These are phyloP conservation scores for Aphis craccivora DNA, from an alignment of 1,140 invertebrate genomes.

Conservation along the genomic window DNA sequence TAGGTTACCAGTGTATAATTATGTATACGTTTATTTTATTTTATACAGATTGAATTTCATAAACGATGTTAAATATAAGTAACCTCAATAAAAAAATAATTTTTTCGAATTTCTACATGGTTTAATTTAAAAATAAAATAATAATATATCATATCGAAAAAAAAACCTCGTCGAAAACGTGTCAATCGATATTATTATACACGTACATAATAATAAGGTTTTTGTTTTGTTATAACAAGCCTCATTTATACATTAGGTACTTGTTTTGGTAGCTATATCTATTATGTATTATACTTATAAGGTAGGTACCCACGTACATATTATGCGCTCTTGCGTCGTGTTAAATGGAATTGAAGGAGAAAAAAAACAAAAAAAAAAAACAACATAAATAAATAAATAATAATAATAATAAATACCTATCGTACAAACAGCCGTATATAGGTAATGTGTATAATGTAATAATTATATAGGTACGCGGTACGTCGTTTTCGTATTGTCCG, in stretches of 20 bases:
- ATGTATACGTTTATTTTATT: constrained; percentile 14
- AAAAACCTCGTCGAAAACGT: background rate
- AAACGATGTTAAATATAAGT: background rate
- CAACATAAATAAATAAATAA: too few relatives aligned
- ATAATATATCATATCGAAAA: background rate
- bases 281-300: background rate
- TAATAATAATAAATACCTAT: background rate
- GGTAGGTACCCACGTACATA: background rate
- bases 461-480: background rate
- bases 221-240: background rate
- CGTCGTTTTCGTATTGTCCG: constrained; percentile 5
- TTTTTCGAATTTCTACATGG: background rate
- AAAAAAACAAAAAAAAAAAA: background rate
- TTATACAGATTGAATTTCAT: background rate
- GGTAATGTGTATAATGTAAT: background rate
- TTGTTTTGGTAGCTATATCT: background rate
- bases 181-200: background rate
- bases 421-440: background rate
- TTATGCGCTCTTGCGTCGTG: background rate
- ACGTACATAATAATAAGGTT: background rate
- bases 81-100: background rate
- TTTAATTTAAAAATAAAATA: background rate
- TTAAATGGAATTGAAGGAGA: background rate
- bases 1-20: background rate
- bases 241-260: background rate